Conservation (phyloP, 2,888 invertebrate genomes). For the Rhabditoides inermis region DNA sequence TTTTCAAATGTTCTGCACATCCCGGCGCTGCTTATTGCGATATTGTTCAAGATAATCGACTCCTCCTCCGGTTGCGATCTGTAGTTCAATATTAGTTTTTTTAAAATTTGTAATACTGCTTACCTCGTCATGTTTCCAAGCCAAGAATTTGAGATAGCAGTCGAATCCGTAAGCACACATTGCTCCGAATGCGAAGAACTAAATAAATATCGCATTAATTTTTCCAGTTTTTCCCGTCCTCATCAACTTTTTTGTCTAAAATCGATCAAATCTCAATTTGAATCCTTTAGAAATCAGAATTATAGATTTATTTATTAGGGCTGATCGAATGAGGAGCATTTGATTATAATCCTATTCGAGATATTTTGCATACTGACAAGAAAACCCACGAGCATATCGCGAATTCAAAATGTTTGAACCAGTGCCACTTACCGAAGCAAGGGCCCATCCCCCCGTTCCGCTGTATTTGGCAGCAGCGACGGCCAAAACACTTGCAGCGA, state of each 20-base stretch:
- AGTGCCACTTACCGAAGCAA: slow-evolving; percentile 66
- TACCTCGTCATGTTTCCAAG: slow-evolving; percentile 55
- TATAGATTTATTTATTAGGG: background rate
- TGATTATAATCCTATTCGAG: background rate
- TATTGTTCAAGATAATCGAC: slow-evolving; percentile 6
- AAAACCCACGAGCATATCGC: background rate
- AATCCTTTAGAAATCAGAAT: background rate
- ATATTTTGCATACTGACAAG: background rate
- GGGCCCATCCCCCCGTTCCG: slow-evolving; percentile 59
- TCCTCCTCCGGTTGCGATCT: slow-evolving; percentile 10
- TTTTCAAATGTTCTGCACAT: slow-evolving; percentile 1
- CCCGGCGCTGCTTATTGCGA: slow-evolving; percentile 1
- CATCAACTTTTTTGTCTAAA: background rate
- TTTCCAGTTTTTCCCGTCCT: background rate
- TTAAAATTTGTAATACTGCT: background rate
- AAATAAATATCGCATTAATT: slow-evolving; percentile 49
- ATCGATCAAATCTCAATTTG: background rate
- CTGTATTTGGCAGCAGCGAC: slow-evolving; percentile 36
- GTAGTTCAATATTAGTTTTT: background rate
- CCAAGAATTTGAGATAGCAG: slow-evolving; percentile 70
- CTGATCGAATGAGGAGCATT: background rate
- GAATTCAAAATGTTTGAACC: no score
- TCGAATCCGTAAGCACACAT: slow-evolving; percentile 73
- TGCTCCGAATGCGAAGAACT: slow-evolving; percentile 79
- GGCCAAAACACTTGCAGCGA: slow-evolving; percentile 67